Evolutionary conservation across 2,888 invertebrate genomes (phyloP).

Genomic region (Gryllus longicercus): DNA sequence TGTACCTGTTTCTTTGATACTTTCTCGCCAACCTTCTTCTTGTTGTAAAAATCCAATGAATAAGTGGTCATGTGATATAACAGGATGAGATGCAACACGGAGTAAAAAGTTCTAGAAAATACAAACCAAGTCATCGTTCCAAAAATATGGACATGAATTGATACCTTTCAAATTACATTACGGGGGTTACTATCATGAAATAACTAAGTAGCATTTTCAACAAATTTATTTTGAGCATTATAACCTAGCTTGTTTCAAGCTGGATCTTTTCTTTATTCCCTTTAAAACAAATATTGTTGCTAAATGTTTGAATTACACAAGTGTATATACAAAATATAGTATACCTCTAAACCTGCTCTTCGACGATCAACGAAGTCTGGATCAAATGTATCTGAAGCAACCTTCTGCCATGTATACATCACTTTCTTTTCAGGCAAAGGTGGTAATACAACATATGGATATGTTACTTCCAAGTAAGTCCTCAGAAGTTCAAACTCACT

Average conservation of each 20-base stretch:
- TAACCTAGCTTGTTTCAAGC: too few relatives aligned
- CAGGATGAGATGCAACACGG: constrained; percentile 70
- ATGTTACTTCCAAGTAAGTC: constrained; percentile 70
- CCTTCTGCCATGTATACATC: constrained; percentile 69
- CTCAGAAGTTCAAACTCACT: constrained; percentile 80
- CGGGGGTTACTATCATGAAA: too few relatives aligned
- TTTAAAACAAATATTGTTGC: not conserved
- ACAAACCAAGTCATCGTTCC: not conserved
- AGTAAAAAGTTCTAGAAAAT: constrained; percentile 63
- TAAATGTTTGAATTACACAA: not conserved
- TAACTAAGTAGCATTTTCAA: too few relatives aligned
- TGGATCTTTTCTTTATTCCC: too few relatives aligned
- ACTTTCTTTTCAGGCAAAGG: constrained; percentile 77
- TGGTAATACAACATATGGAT: constrained; percentile 76
- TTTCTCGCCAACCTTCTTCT: constrained; percentile 75
- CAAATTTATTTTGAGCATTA: too few relatives aligned
- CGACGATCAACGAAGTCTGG: constrained; percentile 82
- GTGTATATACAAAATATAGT: not conserved
- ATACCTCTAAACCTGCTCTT: constrained; percentile 70
- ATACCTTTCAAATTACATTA: not conserved
- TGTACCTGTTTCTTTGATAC: constrained; percentile 68
- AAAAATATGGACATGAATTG: not conserved
- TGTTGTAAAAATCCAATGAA: constrained; percentile 75
- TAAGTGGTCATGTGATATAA: constrained; percentile 69
- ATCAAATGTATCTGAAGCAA: constrained; percentile 73